Percentiles rank a stretch among this genome's conserved stretches.
Evolutionary conservation across 2,888 invertebrate species (phyloP).

Genomic region (Lycocerus yunnanus): DNA sequence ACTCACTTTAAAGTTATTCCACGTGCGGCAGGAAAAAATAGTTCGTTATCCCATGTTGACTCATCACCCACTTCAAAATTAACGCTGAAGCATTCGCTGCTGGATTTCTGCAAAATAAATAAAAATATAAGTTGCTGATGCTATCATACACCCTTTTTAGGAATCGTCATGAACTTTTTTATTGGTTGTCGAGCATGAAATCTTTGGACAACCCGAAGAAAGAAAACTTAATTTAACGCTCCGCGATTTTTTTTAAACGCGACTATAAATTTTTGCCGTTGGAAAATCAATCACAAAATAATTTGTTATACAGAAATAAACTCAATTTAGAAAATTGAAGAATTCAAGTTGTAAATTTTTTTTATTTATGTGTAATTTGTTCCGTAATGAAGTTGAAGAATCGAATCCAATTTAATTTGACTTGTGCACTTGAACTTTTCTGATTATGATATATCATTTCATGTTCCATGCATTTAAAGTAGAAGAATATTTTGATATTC

Average conservation of each 20-base stretch:
- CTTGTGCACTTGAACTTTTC: background rate
- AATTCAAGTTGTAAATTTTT: background rate
- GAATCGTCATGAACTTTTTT: background rate
- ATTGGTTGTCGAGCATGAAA: background rate
- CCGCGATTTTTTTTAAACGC: constrained; percentile 16
- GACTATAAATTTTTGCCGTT: background rate
- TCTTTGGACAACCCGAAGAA: background rate
- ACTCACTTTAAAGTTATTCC: constrained; percentile 71
- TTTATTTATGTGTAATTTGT: background rate
- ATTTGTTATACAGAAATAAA: background rate
- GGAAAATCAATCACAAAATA: background rate
- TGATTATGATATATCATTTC: background rate
- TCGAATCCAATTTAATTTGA: background rate
- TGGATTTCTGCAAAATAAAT: constrained; percentile 64
- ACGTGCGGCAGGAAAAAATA: constrained; percentile 70
- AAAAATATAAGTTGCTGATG: background rate
- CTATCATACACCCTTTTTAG: background rate
- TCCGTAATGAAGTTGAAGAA: background rate
- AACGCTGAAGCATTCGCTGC: constrained; percentile 75
- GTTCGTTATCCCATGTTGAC: constrained; percentile 58
- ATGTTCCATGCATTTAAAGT: background rate
- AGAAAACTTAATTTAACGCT: constrained; percentile 23
- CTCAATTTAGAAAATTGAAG: background rate
- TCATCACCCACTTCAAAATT: constrained; percentile 67
- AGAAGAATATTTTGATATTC: background rate